Evolutionary conservation across 2,888 invertebrate genomes (phyloP).

Genomic region (Eristalinus aeneus): DNA sequence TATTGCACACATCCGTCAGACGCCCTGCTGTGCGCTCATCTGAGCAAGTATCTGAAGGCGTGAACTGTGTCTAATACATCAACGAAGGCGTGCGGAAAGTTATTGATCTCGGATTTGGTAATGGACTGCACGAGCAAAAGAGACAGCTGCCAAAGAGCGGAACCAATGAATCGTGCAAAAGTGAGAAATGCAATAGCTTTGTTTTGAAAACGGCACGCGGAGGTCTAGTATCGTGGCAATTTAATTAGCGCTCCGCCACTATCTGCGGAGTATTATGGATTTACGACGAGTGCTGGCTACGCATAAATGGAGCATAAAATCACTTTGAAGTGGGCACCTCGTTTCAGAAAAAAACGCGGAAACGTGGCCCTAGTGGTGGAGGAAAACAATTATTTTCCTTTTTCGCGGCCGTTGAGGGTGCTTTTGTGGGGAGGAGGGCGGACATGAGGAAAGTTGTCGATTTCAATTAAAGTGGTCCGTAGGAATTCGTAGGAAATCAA

Average conservation of each 20-base stretch:
- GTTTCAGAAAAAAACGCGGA: neutral
- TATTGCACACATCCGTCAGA: conserved; percentile 53
- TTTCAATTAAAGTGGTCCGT: neutral
- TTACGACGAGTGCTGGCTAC: conserved; percentile 35
- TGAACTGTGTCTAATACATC: conserved; percentile 48
- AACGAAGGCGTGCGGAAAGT: conserved; percentile 43
- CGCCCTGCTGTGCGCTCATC: conserved; percentile 2
- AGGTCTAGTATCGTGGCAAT: conserved; percentile 49
- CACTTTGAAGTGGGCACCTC: conserved; percentile 22
- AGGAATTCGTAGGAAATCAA: neutral
- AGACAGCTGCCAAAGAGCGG: no score
- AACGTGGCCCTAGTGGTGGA: neutral
- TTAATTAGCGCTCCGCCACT: conserved; percentile 49
- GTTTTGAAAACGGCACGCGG: conserved; percentile 21
- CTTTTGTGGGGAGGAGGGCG: neutral
- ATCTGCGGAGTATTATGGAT: conserved; percentile 36
- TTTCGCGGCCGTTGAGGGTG: neutral
- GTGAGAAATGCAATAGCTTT: conserved; percentile 43
- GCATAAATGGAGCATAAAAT: conserved; percentile 58
- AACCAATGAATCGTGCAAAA: conserved; percentile 58
- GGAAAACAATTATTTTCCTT: neutral
- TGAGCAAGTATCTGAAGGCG: neutral
- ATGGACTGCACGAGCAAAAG: conserved; percentile 34
- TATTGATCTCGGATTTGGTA: conserved; percentile 71
- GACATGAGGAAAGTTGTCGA: neutral